Percentiles rank a stretch among this genome's conserved stretches.
Conservation (phyloP, 2,888 invertebrate genomes). For the Amblyjoppa proteus region DNA sequence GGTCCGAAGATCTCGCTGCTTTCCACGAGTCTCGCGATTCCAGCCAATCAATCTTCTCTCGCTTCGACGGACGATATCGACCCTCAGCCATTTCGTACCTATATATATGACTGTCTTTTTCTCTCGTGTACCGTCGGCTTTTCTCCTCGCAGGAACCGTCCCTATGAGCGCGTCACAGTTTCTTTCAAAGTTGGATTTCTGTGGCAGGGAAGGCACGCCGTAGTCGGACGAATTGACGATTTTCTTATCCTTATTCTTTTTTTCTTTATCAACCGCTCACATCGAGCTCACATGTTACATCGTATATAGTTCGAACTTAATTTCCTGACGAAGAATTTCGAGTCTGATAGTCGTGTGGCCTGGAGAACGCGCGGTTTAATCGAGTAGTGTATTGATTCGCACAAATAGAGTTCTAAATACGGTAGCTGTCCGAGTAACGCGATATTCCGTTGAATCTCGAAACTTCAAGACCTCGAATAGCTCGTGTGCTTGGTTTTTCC, state of each 20-base stretch:
- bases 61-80: slow-evolving; percentile 49
- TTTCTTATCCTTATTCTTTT: not conserved
- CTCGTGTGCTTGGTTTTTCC: not conserved
- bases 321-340: not conserved
- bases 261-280: not conserved
- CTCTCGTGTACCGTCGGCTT: not conserved
- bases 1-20: slow-evolving; percentile 28
- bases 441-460: not conserved
- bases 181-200: slow-evolving; percentile 30
- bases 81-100: slow-evolving; percentile 7
- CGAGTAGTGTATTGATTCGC: not conserved
- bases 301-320: not conserved
- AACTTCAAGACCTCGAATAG: not conserved
- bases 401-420: not conserved
- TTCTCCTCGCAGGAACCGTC: not conserved
- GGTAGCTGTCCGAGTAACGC: not conserved
- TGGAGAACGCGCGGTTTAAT: not conserved
- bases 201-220: not conserved
- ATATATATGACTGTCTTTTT: slow-evolving; percentile 16
- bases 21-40: slow-evolving; percentile 46
- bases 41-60: slow-evolving; percentile 67
- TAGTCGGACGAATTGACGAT: too few species aligned
- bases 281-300: too few species aligned
- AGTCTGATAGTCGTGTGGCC: not conserved
- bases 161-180: slow-evolving; percentile 12